Base-by-base conservation (phyloP, 2,888 invertebrate genomes). In the Cephus pulcher region DNA sequence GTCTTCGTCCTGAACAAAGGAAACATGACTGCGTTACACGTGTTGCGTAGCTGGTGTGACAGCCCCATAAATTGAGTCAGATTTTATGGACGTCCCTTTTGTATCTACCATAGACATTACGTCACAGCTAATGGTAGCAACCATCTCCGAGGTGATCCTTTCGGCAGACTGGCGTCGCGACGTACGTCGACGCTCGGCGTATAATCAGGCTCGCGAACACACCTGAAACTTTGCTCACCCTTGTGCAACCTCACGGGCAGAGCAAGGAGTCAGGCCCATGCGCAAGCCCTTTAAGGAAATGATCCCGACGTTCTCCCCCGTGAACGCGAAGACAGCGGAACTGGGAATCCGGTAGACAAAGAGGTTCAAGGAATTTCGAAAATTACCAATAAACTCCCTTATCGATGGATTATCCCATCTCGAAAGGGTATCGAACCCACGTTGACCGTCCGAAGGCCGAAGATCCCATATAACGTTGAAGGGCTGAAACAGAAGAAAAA, bases 161-260 rank as follows among this genome's bases (percentile, higher is more conserved):
- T 9, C 9, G 23, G 56, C 56, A 56, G 56, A 23, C 23, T 56
- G 56, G 23, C 56, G 56, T 56, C 56, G 23, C 23, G 56, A 23
- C 56, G 56, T 56, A 23, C 23, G 56, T 56, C 56, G 23, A 56
- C 56, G 56, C 23, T 23, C 56, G 56, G 56, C 56, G 56, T 56
- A 56, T 56, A 9, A 56, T 56, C 23, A 56, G 56, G 56, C 56
- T 82, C 85, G 87, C 90, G 82, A 94, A 95, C 95, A 95, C 96
- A 96, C 96, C 96, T 96, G 96, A 96, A 96, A 95, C 95, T 96
- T 96, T 96, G 96, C 96, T 96, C 96, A 96, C 95, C 96, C 95
- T 92, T 92, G 92, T 86, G 83, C 87, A 92, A 84, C 92, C 86
- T 85, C 92, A 94, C 94, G 95, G 95, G 95, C 93, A 93, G 95